Evolutionary conservation across 35 echinoderm and acorn worm species (phyloP).

Genomic region (Strongylocentrotus purpuratus): DNA sequence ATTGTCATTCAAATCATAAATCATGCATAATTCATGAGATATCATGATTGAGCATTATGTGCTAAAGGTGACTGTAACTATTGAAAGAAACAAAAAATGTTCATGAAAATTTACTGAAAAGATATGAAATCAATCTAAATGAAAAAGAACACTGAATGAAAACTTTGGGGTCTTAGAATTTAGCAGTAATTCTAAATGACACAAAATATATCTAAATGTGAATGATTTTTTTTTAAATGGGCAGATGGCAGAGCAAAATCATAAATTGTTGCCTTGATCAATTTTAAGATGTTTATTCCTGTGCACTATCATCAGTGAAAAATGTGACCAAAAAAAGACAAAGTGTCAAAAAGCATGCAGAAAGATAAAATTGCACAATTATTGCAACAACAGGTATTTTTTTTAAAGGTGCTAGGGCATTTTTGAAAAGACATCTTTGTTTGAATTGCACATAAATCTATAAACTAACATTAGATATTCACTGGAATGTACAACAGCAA

Average conservation of each 20-base stretch:
- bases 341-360: too few relatives aligned
- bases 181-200: not conserved
- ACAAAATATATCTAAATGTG: not conserved
- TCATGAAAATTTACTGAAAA: too few relatives aligned
- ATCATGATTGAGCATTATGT: too few relatives aligned
- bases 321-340: too few relatives aligned
- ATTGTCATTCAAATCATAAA: not conserved
- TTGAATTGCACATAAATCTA: not conserved
- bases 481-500: too few relatives aligned
- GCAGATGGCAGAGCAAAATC: not conserved
- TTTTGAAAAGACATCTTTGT: not conserved
- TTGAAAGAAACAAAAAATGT: too few relatives aligned
- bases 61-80: too few relatives aligned
- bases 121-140: too few relatives aligned
- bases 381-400: not conserved
- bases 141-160: too few relatives aligned
- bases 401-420: not conserved
- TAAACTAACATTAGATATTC: not conserved
- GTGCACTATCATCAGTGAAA: too few relatives aligned
- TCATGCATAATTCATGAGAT: not conserved
- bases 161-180: too few relatives aligned
- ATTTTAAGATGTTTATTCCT: not conserved
- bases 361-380: not conserved
- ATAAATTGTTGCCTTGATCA: not conserved
- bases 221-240: not conserved